Percentiles rank a stretch among this genome's conserved stretches.
Conservation (phyloP, 2,797 vertebrate genomes). For the Rousettus madagascariensis region DNA sequence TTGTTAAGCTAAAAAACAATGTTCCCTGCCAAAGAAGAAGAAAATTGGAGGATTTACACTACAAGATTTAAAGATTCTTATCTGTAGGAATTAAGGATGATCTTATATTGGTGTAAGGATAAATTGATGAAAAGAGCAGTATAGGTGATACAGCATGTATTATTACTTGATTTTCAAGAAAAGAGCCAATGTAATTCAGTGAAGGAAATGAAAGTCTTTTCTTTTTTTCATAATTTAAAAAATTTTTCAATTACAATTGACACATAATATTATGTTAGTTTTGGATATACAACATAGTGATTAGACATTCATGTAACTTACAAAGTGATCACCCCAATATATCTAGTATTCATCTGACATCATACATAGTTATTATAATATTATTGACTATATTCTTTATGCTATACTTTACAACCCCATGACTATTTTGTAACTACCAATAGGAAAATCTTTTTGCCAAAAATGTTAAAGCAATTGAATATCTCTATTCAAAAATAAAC, state of each 20-base stretch:
- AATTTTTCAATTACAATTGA: too few relatives aligned
- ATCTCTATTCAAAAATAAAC: neutral
- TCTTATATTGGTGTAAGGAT: neutral
- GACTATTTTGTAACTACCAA: too few relatives aligned
- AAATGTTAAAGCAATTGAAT: neutral
- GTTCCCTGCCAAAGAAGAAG: neutral
- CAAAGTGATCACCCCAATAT: too few relatives aligned
- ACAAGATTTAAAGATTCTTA: neutral
- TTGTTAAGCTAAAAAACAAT: neutral
- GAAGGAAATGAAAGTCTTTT: neutral
- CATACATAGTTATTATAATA: too few relatives aligned
- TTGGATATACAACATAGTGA: too few relatives aligned
- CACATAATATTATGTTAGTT: too few relatives aligned
- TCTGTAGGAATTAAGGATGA: neutral
- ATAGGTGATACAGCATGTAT: neutral
- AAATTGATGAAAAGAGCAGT: neutral
- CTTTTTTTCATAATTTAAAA: too few relatives aligned
- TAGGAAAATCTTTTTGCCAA: too few relatives aligned
- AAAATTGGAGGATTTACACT: neutral
- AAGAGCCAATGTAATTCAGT: neutral
- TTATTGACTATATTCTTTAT: too few relatives aligned
- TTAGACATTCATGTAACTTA: too few relatives aligned
- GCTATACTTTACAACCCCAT: too few relatives aligned
- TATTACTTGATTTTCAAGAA: constrained; percentile 24
- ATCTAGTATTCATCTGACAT: too few relatives aligned